Conservation (phyloP, 2,888 invertebrate genomes). For the Rhagium mordax region DNA sequence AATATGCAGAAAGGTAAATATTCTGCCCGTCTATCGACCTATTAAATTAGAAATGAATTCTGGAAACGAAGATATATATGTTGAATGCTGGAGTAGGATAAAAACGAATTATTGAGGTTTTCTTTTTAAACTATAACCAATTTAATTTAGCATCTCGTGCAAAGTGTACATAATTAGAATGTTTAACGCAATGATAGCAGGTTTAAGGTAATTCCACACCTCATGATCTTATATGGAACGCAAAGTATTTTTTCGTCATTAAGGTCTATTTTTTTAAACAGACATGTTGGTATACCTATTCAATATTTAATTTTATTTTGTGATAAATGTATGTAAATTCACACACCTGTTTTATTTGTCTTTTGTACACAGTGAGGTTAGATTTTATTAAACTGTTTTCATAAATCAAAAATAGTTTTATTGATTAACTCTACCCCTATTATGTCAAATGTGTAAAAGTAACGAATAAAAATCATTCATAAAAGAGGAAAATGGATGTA, state of each 20-base stretch:
- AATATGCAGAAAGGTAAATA: too few species aligned
- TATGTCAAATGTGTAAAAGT: too few species aligned
- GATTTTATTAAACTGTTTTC: constrained; percentile 20
- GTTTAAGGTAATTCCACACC: too few species aligned
- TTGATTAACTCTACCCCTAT: not conserved
- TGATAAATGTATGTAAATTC: not conserved
- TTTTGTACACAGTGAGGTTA: constrained; percentile 14
- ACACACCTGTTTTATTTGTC: not conserved
- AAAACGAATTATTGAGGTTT: too few species aligned
- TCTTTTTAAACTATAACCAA: too few species aligned
- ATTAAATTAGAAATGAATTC: too few species aligned
- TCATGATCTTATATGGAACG: not conserved
- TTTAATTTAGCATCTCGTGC: not conserved
- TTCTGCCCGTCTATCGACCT: too few species aligned
- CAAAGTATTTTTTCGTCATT: not conserved
- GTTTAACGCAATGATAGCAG: too few species aligned
- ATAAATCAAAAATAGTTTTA: constrained; percentile 3
- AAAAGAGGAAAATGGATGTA: not conserved
- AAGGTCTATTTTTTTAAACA: not conserved
- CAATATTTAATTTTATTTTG: not conserved
- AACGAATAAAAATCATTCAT: too few species aligned
- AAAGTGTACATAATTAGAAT: not conserved
- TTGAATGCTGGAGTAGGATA: too few species aligned
- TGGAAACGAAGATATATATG: too few species aligned
- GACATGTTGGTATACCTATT: too few species aligned